Conservation (phyloP, 1,140 invertebrate species). For the Trichonephila clavata region DNA sequence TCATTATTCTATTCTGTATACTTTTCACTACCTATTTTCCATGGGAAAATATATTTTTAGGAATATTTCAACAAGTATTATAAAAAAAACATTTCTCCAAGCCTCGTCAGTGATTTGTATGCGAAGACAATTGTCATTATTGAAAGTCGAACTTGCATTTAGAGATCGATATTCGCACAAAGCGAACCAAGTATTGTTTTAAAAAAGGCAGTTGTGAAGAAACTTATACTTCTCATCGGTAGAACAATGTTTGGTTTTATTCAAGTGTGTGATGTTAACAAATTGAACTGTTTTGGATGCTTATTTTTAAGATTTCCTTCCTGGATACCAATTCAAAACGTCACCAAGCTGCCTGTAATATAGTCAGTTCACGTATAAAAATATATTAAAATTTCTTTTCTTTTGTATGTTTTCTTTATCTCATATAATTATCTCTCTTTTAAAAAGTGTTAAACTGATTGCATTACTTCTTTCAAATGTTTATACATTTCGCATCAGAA, state of each 20-base stretch:
- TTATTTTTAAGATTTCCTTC: neutral
- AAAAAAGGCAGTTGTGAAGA: neutral
- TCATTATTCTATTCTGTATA: too few relatives aligned
- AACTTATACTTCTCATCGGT: neutral
- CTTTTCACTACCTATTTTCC: too few relatives aligned
- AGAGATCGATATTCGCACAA: neutral
- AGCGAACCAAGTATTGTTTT: constrained; percentile 2
- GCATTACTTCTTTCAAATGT: neutral
- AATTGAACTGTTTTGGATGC: neutral
- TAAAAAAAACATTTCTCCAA: too few relatives aligned
- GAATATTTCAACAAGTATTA: too few relatives aligned
- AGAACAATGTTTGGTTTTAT: neutral
- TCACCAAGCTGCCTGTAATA: constrained; percentile 44
- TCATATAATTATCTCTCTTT: neutral
- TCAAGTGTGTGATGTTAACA: neutral
- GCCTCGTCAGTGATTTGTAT: too few relatives aligned
- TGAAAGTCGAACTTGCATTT: too few relatives aligned
- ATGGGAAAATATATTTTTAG: too few relatives aligned
- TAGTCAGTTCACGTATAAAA: neutral
- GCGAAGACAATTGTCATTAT: too few relatives aligned
- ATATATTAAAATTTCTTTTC: constrained; percentile 53
- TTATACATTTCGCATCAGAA: too few relatives aligned
- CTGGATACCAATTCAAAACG: neutral
- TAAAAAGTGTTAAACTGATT: neutral
- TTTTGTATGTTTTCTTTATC: neutral